Base-by-base conservation (phyloP, 2,888 invertebrate genomes). In the Acleris emargana region DNA sequence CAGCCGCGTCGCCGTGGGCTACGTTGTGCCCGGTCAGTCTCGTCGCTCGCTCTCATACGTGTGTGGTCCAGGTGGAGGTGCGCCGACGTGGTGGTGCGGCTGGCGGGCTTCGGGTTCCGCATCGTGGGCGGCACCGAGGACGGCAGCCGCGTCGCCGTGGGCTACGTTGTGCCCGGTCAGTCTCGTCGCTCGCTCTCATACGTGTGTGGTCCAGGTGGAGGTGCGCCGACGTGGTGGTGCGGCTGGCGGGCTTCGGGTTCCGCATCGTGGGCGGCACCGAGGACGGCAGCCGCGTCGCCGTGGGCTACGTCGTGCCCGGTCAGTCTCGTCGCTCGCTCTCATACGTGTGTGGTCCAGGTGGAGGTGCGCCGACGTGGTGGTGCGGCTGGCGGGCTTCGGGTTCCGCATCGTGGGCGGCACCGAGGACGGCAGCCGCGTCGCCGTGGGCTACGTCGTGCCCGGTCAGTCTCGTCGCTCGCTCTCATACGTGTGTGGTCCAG, bases 81-180 rank as follows among this genome's bases (percentile, higher is more conserved):
- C 77, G 94, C 95, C 51, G 96, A 96, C 75, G 95, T 96, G 72
- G 87, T 95, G 64, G 96, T 99, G 9, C 96, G 97, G 0, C 89
- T 99, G 45, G 96, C 96, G 63, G 99, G 99, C 2, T 99, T 99
- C 92, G 99, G 99, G 9, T 99, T 99, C 92, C 94, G 99, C 69
- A 98, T 99, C 81, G 97, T 99, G 42, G 99, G 99, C 22, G 99
- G 99, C 49, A 98, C 98, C 0, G 99, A 99, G 89, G 99, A 99
- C 92, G 97, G 98, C 66, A 98, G 98, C 70, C 96, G 98, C 89
- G 98, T 99, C 68, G 97, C 98, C 11, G 98, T 99, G 32, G 99
- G 99, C 2, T 97, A 98, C 83, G 98, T 99, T 70, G 99, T 99
- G 61, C 97, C 98, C 1, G 98, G 93, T 92, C 32, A 28, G 25